Percentiles rank a stretch among this genome's conserved stretches.
These are phyloP conservation scores for Paracanthobrama guichenoti DNA, from an alignment of 2,113 vertebrate species.

Conservation along the genomic window DNA sequence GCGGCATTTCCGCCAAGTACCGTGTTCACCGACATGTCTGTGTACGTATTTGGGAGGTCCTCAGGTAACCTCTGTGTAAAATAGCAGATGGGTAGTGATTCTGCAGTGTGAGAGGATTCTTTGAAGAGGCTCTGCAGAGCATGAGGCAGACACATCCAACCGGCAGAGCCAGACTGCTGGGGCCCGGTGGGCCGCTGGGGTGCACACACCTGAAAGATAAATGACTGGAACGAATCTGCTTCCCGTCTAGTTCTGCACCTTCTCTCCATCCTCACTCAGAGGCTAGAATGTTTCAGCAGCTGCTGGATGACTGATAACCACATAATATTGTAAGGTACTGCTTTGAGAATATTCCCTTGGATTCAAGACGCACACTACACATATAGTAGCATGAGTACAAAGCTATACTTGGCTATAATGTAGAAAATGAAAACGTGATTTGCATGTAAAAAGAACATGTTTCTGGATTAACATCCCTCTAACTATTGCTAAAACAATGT, in stretches of 20 bases:
- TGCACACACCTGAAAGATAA: constrained; percentile 41
- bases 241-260: constrained; percentile 21
- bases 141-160: constrained; percentile 28
- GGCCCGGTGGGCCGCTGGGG: constrained; percentile 24
- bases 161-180: constrained; percentile 33
- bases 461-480: no score
- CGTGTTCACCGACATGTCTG: background rate
- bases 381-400: background rate
- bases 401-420: background rate
- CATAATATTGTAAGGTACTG: background rate
- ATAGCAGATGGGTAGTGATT: constrained; percentile 35
- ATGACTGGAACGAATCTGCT: constrained; percentile 33
- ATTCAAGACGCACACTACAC: background rate
- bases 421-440: background rate
- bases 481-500: background rate
- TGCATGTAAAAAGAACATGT: background rate
- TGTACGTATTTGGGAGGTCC: background rate
- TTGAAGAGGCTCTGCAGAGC: constrained; percentile 37
- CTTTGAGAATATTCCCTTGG: background rate
- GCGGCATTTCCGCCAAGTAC: background rate
- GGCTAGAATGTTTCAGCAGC: constrained; percentile 10
- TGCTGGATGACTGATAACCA: constrained; percentile 28
- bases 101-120: constrained; percentile 22
- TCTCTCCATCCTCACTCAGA: constrained; percentile 55
- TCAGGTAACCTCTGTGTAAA: constrained; percentile 5